These are phyloP conservation scores for Protobothrops flavoviridis DNA, from an alignment of 2,113 vertebrate genomes.

Conservation along the genomic window DNA sequence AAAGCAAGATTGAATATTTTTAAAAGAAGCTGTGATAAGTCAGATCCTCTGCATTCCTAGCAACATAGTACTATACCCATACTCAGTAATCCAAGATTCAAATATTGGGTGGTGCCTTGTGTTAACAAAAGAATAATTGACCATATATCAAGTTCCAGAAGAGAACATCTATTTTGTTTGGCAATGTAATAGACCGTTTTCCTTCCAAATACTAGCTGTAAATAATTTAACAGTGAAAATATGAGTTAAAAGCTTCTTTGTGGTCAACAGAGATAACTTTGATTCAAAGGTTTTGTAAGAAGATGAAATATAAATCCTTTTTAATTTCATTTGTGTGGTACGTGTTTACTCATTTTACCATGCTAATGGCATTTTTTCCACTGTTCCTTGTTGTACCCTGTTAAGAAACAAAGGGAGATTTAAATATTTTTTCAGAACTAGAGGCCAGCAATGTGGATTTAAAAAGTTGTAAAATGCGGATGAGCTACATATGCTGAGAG, in stretches of 20 bases:
- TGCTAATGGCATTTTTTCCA: not conserved
- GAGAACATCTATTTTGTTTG: not conserved
- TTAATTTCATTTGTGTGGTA: not conserved
- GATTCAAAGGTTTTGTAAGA: not conserved
- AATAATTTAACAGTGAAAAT: conserved; percentile 15
- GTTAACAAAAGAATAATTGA: not conserved
- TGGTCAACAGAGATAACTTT: conserved; percentile 20
- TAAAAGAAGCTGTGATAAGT: not conserved
- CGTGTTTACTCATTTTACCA: conserved; percentile 1
- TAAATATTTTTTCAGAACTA: not conserved
- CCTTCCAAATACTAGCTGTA: not conserved
- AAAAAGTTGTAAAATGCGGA: not conserved
- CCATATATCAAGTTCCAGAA: not conserved
- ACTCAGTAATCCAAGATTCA: not conserved
- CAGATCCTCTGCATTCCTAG: not conserved
- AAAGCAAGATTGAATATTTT: not conserved
- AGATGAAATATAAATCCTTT: not conserved
- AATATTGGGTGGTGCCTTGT: not conserved
- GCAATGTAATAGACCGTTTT: not conserved
- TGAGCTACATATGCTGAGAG: not conserved
- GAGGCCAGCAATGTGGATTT: not conserved
- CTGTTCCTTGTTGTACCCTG: not conserved
- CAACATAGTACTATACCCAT: not conserved
- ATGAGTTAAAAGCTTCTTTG: conserved; percentile 27
- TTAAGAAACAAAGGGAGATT: conserved; percentile 4